Evolutionary conservation across 1,140 invertebrate species (phyloP).

Genomic region (Bilobella aurantiaca): DNA sequence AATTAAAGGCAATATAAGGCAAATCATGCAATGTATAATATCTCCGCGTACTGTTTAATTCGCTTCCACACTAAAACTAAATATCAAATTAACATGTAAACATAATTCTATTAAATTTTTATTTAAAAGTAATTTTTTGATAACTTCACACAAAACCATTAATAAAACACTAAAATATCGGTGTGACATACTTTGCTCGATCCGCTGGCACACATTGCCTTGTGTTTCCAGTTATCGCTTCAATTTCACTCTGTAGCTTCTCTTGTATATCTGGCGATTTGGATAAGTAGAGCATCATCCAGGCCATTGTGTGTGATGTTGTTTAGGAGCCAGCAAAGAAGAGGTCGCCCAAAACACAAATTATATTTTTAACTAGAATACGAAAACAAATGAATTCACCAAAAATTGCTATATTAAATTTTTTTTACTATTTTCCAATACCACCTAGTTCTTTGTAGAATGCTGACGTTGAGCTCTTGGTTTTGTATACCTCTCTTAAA

Average conservation of each 20-base stretch:
- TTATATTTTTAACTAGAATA: neutral
- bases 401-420: neutral
- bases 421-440: slow-evolving; percentile 11
- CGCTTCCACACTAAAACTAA: no score
- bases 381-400: neutral
- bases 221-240: neutral
- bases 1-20: no score
- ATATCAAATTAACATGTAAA: no score
- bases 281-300: neutral
- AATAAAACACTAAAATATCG: no score
- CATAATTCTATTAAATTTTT: neutral
- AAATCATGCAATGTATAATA: no score
- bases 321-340: neutral
- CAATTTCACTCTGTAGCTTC: slow-evolving; percentile 2
- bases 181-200: neutral
- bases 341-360: neutral
- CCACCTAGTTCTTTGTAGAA: slow-evolving; percentile 14
- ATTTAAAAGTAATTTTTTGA: neutral
- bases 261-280: neutral
- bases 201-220: neutral
- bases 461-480: slow-evolving; percentile 12
- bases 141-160: no score
- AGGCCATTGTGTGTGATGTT: neutral
- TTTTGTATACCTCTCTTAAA: slow-evolving; percentile 17
- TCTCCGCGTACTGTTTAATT: no score